A percentile compares a stretch with the other conserved stretches of the same genome.
phyloP scores from a whole-genome alignment of 2,888 invertebrate genomes.

The Tuta absoluta region DNA sequence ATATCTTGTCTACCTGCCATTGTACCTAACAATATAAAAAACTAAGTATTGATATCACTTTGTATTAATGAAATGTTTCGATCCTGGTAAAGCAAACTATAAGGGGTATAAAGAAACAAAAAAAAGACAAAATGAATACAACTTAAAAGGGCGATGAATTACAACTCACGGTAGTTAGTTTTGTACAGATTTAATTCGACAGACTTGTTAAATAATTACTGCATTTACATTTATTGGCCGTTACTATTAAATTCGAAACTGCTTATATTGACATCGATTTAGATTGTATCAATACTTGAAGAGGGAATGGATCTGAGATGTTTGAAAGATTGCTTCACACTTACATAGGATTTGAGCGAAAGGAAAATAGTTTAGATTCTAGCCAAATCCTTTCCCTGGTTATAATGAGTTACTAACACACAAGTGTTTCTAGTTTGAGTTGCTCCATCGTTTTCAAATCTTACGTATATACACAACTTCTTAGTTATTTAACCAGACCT shows the following conservation, averaged over 20 bases:
- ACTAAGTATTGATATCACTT: too few species aligned
- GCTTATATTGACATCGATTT: slow-evolving; percentile 59
- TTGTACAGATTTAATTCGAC: slow-evolving; percentile 81
- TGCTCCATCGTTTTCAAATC: slow-evolving; percentile 49
- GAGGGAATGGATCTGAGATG: slow-evolving; percentile 27
- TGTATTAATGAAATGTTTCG: too few species aligned
- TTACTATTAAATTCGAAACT: slow-evolving; percentile 72
- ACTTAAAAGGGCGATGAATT: slow-evolving; percentile 55
- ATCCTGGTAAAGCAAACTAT: neutral
- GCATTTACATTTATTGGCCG: slow-evolving; percentile 74
- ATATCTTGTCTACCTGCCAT: neutral
- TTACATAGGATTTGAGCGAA: slow-evolving; percentile 16
- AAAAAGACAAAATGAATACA: neutral
- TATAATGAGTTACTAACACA: slow-evolving; percentile 16
- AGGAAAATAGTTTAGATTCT: neutral
- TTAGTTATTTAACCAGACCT: slow-evolving; percentile 54
- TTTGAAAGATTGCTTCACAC: slow-evolving; percentile 20
- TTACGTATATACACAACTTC: slow-evolving; percentile 73
- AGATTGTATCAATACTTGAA: slow-evolving; percentile 40
- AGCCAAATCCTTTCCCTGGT: neutral
- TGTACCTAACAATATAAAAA: too few species aligned
- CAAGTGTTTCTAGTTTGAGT: slow-evolving; percentile 33
- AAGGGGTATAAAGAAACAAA: neutral
- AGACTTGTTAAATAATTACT: slow-evolving; percentile 76
- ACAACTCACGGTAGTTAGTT: slow-evolving; percentile 70